A percentile compares a stretch with the other conserved stretches of the same genome.
Conservation (phyloP, 2,797 vertebrate species). For the Lycodopsis pacificus region DNA sequence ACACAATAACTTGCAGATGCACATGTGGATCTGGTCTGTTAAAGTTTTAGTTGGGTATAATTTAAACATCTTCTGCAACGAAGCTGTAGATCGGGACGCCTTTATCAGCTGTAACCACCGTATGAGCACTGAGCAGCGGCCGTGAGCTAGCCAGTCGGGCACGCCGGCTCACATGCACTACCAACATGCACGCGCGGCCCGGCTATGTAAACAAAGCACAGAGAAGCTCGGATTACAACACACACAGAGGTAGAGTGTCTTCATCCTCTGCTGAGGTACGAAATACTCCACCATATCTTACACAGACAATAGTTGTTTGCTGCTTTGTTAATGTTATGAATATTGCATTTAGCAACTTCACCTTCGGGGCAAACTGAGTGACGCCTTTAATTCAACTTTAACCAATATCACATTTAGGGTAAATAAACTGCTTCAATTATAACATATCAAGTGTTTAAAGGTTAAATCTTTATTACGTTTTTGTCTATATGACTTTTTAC, state of each 20-base stretch:
- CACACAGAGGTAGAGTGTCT: not conserved
- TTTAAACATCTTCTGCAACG: no score
- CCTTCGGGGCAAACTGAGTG: constrained; percentile 1
- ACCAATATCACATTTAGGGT: not conserved
- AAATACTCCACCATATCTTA: no score
- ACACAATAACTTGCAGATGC: not conserved
- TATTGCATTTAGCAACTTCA: not conserved
- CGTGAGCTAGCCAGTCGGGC: no score
- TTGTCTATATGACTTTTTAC: constrained; percentile 7
- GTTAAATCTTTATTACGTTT: constrained; percentile 16
- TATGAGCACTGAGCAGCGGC: no score
- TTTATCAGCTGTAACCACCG: no score
- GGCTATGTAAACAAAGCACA: not conserved
- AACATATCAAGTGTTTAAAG: not conserved
- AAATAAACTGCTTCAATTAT: not conserved
- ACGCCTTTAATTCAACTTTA: constrained; percentile 10
- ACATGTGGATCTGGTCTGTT: not conserved
- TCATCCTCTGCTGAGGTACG: not conserved
- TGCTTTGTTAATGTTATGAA: not conserved
- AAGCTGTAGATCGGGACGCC: no score
- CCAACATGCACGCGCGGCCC: no score
- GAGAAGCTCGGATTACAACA: not conserved
- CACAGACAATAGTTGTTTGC: not conserved
- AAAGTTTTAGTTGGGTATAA: no score
- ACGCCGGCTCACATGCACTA: no score